Evolutionary conservation across 35 echinoderm and acorn worm species (phyloP).

Genomic region (Ophioderma brevispina): DNA sequence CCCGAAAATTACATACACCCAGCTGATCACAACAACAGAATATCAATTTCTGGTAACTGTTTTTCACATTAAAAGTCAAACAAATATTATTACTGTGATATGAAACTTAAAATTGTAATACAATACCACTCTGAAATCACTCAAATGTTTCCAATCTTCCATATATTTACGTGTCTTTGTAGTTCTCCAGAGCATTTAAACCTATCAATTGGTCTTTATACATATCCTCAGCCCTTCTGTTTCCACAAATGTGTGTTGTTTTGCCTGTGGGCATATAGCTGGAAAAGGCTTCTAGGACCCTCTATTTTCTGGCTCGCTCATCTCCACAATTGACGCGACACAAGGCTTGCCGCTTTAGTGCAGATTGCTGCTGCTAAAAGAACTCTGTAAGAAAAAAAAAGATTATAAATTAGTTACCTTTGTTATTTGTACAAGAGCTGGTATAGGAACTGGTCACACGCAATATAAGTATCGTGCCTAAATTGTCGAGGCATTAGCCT

Average conservation of each 20-base stretch:
- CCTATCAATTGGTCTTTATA: constrained; percentile 94
- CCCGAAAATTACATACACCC: too few relatives aligned
- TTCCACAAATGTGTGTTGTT: constrained; percentile 97
- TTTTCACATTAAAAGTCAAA: too few relatives aligned
- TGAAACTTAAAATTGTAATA: too few relatives aligned
- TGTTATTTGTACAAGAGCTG: too few relatives aligned
- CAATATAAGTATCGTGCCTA: too few relatives aligned
- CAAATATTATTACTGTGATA: too few relatives aligned
- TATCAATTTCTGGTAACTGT: too few relatives aligned
- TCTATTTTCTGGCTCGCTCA: constrained; percentile 88
- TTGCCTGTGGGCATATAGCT: constrained; percentile 99
- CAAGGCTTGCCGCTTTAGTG: constrained; percentile 88
- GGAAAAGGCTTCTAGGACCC: constrained; percentile 91
- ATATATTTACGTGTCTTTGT: constrained; percentile 99
- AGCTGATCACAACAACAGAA: too few relatives aligned
- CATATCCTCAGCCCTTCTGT: constrained; percentile 90
- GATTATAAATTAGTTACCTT: too few relatives aligned
- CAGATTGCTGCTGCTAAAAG: constrained; percentile 93
- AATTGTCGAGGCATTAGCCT: too few relatives aligned
- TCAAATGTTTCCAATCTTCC: constrained; percentile 95
- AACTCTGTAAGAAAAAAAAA: constrained; percentile 57
- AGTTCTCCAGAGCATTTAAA: constrained; percentile 97
- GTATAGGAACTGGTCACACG: too few relatives aligned
- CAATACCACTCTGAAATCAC: constrained; percentile 93
- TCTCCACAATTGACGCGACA: constrained; percentile 96